Evolutionary conservation across 2,888 invertebrate species (phyloP), one percentile per base, ranked within the genome.

Genomic region (Eumerus sabulonum): DNA sequence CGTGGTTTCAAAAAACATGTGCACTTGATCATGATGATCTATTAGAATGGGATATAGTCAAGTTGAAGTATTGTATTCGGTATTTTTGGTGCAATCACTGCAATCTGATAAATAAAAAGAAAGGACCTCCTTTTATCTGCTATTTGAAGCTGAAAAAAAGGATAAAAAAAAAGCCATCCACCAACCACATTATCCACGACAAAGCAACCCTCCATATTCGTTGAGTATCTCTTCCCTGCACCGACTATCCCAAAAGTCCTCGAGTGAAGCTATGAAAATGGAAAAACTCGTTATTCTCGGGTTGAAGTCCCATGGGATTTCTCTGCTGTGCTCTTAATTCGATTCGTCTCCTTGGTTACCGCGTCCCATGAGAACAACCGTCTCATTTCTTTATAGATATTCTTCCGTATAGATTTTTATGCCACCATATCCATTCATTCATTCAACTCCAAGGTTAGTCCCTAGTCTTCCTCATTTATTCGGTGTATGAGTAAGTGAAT

Each of bases 341-440:
- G 87, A 87, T 87, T 87, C 87, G 86, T 87, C 86, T 86, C 87
- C 85, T 85, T 85, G 84, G 85, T 84, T 85, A 83, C 84, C 82
- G 81, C 83, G 82, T 85, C 85, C 81, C 82, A 56, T 71, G 85
- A 83, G 85, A 84, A 76, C 82, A 51, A 76, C 71, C 74, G 79
- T 77, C 72, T 79, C 79, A 79, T 79, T 79, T 74, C 74, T 79
- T 79, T 79, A 74, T 79, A 79, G 74, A 70, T 74, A 74, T 74
- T 70, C 59, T 62, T 62, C 50, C 64, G 70, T 74, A 79, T 79
- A 79, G 74, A 74, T 79, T 74, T 73, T 40, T 79, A 68, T 74
- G 60, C 74, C 63, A 72, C 56, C 77, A 77, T 53, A 68, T 63
- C 56, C 50, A n/a, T n/a, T n/a, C n/a, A n/a, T n/a, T n/a, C n/a